These are phyloP conservation scores for Acronicta aceris DNA, from an alignment of 2,888 invertebrate species.

Conservation along the genomic window DNA sequence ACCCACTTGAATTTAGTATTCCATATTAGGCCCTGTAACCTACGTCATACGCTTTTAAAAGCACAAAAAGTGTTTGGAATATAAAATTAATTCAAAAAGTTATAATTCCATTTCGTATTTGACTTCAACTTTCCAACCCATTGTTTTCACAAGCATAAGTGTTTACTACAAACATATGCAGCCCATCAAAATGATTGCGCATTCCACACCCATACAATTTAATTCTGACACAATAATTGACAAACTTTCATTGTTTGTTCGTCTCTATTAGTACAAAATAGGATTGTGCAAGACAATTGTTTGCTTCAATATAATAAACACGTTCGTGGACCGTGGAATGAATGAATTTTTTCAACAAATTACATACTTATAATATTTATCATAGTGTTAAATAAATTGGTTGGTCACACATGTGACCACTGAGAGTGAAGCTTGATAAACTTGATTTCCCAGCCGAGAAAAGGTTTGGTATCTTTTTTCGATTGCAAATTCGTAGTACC, in stretches of 20 bases:
- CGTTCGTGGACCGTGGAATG: constrained; percentile 34
- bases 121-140: background rate
- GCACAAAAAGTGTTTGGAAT: no score
- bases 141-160: background rate
- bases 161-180: background rate
- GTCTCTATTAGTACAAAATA: constrained; percentile 37
- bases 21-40: no score
- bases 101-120: background rate
- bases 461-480: no score
- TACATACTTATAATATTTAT: constrained; percentile 4
- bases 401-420: no score
- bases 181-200: constrained; percentile 11
- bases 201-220: constrained; percentile 43
- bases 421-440: no score
- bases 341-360: constrained; percentile 27
- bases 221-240: constrained; percentile 44
- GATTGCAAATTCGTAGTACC: no score
- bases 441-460: no score
- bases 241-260: constrained; percentile 45
- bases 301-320: constrained; percentile 47
- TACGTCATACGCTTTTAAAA: no score
- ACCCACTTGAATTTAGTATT: no score
- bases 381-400: background rate
- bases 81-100: background rate
- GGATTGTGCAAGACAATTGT: constrained; percentile 46